phyloP scores from a whole-genome alignment of 2,888 invertebrate genomes.

The Melanophora roralis region DNA sequence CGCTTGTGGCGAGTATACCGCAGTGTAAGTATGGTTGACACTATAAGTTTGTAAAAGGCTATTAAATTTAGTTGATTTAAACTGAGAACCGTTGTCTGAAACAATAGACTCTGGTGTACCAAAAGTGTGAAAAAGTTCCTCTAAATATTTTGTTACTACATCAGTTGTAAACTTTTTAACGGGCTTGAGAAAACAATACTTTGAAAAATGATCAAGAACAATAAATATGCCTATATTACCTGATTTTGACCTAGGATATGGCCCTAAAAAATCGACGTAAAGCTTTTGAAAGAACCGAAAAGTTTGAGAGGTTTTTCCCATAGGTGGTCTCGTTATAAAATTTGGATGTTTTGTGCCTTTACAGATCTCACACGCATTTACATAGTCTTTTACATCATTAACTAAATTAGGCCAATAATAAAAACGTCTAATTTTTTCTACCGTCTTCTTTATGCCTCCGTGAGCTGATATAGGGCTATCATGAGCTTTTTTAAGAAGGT shows the following conservation, averaged over 20 bases:
- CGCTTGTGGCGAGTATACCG: constrained; percentile 47
- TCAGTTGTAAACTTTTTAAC: constrained; percentile 47
- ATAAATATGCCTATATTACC: constrained; percentile 48
- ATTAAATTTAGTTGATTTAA: constrained; percentile 43
- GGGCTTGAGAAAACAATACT: constrained; percentile 46
- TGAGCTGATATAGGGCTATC: constrained; percentile 18
- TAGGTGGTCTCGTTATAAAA: constrained; percentile 30
- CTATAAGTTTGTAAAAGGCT: constrained; percentile 32
- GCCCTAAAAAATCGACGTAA: constrained; percentile 47
- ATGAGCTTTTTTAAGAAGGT: constrained; percentile 10
- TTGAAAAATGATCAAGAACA: no score
- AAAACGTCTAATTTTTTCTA: constrained; percentile 35
- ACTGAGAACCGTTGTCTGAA: constrained; percentile 48
- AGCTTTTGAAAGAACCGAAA: constrained; percentile 32
- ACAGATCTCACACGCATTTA: constrained; percentile 16
- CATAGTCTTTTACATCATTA: constrained; percentile 27
- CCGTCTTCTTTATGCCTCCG: constrained; percentile 31
- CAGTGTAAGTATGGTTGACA: constrained; percentile 45
- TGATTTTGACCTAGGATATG: constrained; percentile 41
- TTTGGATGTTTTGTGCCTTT: no score
- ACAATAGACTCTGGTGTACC: constrained; percentile 44
- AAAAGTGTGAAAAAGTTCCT: constrained; percentile 45
- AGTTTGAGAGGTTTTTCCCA: constrained; percentile 1
- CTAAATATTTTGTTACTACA: constrained; percentile 25
- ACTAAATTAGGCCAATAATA: constrained; percentile 42